Evolutionary conservation across 2,113 vertebrate genomes (phyloP), one percentile per base, ranked within the genome.

Genomic region (Macquaria ambigua): DNA sequence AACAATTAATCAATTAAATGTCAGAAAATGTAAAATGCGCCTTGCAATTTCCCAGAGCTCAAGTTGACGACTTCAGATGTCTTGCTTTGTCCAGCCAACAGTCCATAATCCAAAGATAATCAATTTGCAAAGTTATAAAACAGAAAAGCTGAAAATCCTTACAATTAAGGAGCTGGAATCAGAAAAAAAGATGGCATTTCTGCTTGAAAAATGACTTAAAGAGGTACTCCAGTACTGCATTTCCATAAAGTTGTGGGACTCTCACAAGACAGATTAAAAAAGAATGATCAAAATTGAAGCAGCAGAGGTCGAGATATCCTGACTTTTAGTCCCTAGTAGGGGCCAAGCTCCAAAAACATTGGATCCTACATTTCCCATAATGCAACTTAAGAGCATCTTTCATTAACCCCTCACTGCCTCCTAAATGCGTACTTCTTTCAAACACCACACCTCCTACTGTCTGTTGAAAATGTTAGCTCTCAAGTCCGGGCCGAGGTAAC

Each of bases 281-380:
- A 10, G 8, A 61, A 31, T n/a, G 4, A 7, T 34, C 9, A 25
- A 48, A 74, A 61, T n/a, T 58, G 9, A 55, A 59, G 52, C n/a
- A 58, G 48, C 14, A 81, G 25, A 28, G 6, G 25, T 14, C 3
- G 11, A 71, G 3, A 34, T 16, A 11, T 28, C 11, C 18, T 16
- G 20, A 43, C 25, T 46, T 66, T 56, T 37, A 41, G 18, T 31
- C n/a, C 20, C 12, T 37, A 10, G 14, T 50, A 34, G 3, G 62
- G 3, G 9, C 39, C 53, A 55, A 25, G 15, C 8, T n/a, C n/a
- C 14, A 8, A 48, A 66, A 67, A 58, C 50, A 39, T 11, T 10
- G 67, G 10, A 20, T 56, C 25, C 34, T 58, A 39, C 16, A 59
- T 31, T 74, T 79, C 55, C 63, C 20, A 75, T 14, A 61, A 75